phyloP scores from a whole-genome alignment of 2,888 invertebrate genomes.

The Athetis lepigone region DNA sequence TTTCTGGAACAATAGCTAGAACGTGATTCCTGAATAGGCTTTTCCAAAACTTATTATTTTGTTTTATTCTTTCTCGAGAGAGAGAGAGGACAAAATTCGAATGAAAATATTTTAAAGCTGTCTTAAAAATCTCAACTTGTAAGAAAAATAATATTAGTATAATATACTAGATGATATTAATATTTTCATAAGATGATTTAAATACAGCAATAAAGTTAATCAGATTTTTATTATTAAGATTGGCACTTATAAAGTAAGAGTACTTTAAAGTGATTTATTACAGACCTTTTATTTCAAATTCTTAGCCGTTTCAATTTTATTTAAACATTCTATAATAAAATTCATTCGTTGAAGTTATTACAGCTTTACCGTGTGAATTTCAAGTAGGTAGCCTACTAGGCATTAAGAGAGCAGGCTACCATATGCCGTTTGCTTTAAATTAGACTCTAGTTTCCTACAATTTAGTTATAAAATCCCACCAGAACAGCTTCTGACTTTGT shows the following conservation, averaged over 20 bases:
- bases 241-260: neutral
- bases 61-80: slow-evolving; percentile 25
- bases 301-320: neutral
- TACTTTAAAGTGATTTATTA: neutral
- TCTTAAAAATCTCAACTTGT: too few relatives aligned
- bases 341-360: slow-evolving; percentile 12
- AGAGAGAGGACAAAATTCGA: too few relatives aligned
- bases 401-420: slow-evolving; percentile 2
- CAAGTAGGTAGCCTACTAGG: slow-evolving; percentile 1
- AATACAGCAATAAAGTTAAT: too few relatives aligned
- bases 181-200: too few relatives aligned
- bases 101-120: too few relatives aligned
- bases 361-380: slow-evolving; percentile 9
- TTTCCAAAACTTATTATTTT: slow-evolving; percentile 40
- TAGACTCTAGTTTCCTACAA: neutral
- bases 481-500: neutral
- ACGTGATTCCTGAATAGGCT: slow-evolving; percentile 40
- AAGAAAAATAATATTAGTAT: too few relatives aligned
- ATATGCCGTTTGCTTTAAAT: neutral
- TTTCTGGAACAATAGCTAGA: slow-evolving; percentile 15
- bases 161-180: too few relatives aligned
- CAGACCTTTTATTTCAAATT: neutral
- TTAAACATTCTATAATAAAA: neutral
- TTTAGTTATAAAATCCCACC: neutral
- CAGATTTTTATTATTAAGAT: neutral